These are phyloP conservation scores for Doryteuthis pealeii DNA, from an alignment of 1,140 invertebrate species.

Conservation along the genomic window DNA sequence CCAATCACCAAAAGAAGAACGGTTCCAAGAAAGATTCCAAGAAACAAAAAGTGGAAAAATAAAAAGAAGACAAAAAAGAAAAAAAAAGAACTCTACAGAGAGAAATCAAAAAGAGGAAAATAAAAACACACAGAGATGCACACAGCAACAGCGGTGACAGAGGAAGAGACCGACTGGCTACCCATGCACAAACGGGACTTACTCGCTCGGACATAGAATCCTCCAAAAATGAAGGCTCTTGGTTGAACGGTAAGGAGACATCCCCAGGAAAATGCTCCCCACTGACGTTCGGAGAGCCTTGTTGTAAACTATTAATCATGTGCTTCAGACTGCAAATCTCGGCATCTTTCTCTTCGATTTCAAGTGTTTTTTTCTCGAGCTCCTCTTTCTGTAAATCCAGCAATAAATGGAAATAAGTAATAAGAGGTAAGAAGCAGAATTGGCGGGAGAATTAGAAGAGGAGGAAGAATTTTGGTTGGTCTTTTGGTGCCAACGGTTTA, in stretches of 20 bases:
- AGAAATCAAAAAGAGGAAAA: too few species aligned
- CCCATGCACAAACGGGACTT: conserved; percentile 5
- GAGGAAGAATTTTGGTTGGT: too few species aligned
- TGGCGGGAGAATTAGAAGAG: neutral
- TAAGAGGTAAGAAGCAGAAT: neutral
- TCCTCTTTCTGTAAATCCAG: conserved; percentile 27
- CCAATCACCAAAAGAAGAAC: too few species aligned
- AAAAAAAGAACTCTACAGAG: too few species aligned
- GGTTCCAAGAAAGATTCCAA: too few species aligned
- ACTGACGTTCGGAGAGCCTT: conserved; percentile 11
- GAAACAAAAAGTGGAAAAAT: too few species aligned
- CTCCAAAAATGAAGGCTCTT: conserved; percentile 23
- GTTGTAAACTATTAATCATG: conserved; percentile 23
- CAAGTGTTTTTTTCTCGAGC: conserved; percentile 23
- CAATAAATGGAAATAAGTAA: neutral
- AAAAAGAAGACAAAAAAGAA: too few species aligned
- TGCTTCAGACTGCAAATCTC: conserved; percentile 37
- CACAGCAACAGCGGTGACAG: too few species aligned
- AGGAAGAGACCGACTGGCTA: too few species aligned
- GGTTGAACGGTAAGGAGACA: conserved; percentile 36
- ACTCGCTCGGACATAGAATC: conserved; percentile 33
- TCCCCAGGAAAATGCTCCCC: conserved; percentile 30
- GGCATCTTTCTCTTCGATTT: conserved; percentile 39
- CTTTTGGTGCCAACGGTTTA: too few species aligned
- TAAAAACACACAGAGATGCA: too few species aligned